Evolutionary conservation across 2,113 vertebrate species (phyloP).

Genomic region (Osmerus mordax): DNA sequence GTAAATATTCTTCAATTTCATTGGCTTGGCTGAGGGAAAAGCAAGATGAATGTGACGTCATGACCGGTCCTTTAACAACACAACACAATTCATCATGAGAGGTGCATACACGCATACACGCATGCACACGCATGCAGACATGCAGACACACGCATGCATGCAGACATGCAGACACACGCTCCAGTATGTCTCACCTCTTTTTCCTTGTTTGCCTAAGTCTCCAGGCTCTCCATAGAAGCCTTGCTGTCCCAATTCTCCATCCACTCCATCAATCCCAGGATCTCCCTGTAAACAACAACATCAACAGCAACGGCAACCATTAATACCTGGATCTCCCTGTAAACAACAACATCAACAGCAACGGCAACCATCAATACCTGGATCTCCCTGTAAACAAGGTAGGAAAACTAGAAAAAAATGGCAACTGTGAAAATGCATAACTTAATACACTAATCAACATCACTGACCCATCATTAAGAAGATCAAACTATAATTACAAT

Average conservation of each 20-base stretch:
- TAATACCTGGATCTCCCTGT: slow-evolving; percentile 70
- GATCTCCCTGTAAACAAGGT: slow-evolving; percentile 64
- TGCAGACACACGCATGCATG: neutral
- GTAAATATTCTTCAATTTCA: slow-evolving; percentile 52
- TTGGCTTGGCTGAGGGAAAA: slow-evolving; percentile 25
- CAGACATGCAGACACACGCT: slow-evolving; percentile 1
- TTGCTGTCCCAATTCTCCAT: slow-evolving; percentile 66
- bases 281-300: slow-evolving; percentile 65
- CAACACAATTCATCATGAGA: slow-evolving; percentile 17
- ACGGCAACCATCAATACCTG: slow-evolving; percentile 55
- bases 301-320: slow-evolving; percentile 38
- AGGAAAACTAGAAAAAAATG: too few relatives aligned
- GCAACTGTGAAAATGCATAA: too few relatives aligned
- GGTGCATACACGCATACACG: neutral
- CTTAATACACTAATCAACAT: too few relatives aligned
- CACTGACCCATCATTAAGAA: too few relatives aligned
- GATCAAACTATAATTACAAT: too few relatives aligned
- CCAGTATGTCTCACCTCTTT: slow-evolving; percentile 55
- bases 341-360: slow-evolving; percentile 34
- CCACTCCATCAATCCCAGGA: slow-evolving; percentile 63
- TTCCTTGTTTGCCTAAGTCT: slow-evolving; percentile 67
- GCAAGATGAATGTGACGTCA: slow-evolving; percentile 40
- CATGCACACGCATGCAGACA: neutral
- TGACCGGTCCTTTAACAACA: slow-evolving; percentile 21
- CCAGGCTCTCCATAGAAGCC: slow-evolving; percentile 75